Conservation (phyloP, 2,888 invertebrate genomes). For the Cephus pygmeus region DNA sequence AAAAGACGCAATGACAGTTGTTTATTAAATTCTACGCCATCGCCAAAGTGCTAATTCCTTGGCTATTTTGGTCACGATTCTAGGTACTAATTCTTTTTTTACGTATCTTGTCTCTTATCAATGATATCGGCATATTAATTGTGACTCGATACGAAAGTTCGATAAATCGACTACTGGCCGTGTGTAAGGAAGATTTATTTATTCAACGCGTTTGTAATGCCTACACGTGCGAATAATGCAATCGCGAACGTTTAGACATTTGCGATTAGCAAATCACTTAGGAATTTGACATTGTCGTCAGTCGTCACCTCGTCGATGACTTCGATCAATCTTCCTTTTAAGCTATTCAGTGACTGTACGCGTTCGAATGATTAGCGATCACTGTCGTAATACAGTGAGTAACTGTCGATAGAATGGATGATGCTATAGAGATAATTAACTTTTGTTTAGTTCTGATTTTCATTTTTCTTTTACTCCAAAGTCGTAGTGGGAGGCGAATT, state of each 20-base stretch:
- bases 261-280: neutral
- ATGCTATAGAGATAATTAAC: neutral
- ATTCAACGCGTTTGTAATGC: neutral
- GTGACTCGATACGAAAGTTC: neutral
- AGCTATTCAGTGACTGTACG: neutral
- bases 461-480: neutral
- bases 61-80: neutral
- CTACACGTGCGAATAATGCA: neutral
- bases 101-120: neutral
- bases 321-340: neutral
- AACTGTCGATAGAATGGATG: neutral
- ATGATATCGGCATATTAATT: neutral
- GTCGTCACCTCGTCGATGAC: neutral
- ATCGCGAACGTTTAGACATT: neutral
- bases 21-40: neutral
- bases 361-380: neutral
- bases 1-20: neutral
- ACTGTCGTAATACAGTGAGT: neutral
- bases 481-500: too few relatives aligned
- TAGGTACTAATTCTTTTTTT: neutral
- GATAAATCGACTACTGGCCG: neutral
- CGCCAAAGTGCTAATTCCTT: neutral
- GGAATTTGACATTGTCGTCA: neutral
- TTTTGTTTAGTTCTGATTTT: neutral
- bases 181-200: neutral